These are phyloP conservation scores for Morus bassanus DNA, from an alignment of 2,797 vertebrate genomes.

Conservation along the genomic window DNA sequence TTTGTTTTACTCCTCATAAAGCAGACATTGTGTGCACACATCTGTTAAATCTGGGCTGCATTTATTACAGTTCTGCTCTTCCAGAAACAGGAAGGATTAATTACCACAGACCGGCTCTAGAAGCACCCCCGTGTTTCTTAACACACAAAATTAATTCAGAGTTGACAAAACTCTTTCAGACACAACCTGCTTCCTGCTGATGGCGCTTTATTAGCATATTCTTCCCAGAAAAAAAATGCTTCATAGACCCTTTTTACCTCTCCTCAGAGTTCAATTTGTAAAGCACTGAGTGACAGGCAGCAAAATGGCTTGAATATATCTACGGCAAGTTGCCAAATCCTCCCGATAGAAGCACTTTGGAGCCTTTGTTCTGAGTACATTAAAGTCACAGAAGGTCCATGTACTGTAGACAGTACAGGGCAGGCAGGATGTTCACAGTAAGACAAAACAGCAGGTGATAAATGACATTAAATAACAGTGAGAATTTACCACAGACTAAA, in stretches of 20 bases:
- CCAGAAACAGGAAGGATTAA: conserved; percentile 85
- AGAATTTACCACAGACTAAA: conserved; percentile 84
- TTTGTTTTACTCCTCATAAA: conserved; percentile 78
- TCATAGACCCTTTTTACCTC: conserved; percentile 81
- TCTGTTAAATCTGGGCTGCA: conserved; percentile 80
- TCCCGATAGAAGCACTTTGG: conserved; percentile 81
- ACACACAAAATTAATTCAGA: conserved; percentile 87
- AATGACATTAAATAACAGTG: conserved; percentile 86
- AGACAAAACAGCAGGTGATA: conserved; percentile 87
- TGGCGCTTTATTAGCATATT: conserved; percentile 86
- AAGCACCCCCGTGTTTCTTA: conserved; percentile 80
- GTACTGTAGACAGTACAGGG: conserved; percentile 78
- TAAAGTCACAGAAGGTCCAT: conserved; percentile 85
- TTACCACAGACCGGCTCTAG: conserved; percentile 78
- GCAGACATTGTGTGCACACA: conserved; percentile 80
- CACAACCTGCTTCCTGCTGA: conserved; percentile 86
- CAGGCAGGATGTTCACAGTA: conserved; percentile 84
- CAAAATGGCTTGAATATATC: conserved; percentile 85
- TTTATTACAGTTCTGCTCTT: conserved; percentile 79
- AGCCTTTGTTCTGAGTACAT: conserved; percentile 83
- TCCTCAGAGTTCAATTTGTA: conserved; percentile 84
- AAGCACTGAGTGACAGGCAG: conserved; percentile 83
- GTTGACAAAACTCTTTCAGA: conserved; percentile 88
- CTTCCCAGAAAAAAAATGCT: conserved; percentile 82
- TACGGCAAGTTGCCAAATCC: conserved; percentile 81